A percentile compares a stretch with the other conserved stretches of the same genome.
phyloP scores from a whole-genome alignment of 2,113 vertebrate genomes.

The Triplophysa rosa region DNA sequence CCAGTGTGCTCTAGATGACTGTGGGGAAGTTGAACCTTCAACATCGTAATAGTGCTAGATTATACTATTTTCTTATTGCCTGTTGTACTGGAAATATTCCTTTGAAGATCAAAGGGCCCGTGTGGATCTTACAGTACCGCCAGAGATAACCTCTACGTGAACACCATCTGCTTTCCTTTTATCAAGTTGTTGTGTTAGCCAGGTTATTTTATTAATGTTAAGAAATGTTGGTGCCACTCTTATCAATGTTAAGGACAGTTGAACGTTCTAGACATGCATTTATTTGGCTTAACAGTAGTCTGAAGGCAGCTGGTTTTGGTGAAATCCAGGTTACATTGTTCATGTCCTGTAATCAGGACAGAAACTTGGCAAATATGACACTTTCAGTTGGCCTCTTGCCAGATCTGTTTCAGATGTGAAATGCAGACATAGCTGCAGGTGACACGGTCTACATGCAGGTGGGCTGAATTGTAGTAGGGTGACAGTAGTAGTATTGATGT shows the following conservation, averaged over 20 bases:
- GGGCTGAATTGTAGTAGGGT: slow-evolving; percentile 55
- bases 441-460: slow-evolving; percentile 60
- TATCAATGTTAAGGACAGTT: neutral
- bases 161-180: slow-evolving; percentile 50
- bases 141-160: slow-evolving; percentile 65
- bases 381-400: slow-evolving; percentile 56
- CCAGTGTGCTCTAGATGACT: neutral
- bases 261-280: neutral
- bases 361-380: slow-evolving; percentile 50
- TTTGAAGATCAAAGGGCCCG: slow-evolving; percentile 76
- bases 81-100: slow-evolving; percentile 65
- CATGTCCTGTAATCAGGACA: slow-evolving; percentile 27
- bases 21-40: slow-evolving; percentile 47
- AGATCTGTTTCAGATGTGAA: slow-evolving; percentile 47
- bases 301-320: slow-evolving; percentile 8
- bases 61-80: slow-evolving; percentile 69
- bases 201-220: neutral
- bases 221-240: neutral
- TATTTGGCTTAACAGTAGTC: neutral
- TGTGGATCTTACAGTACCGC: slow-evolving; percentile 64
- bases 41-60: slow-evolving; percentile 64
- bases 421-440: slow-evolving; percentile 44
- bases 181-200: neutral
- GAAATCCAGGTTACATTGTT: slow-evolving; percentile 28
- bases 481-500: slow-evolving; percentile 52